phyloP scores from a whole-genome alignment of 2,888 invertebrate genomes.

The Epinotia brunnichana region DNA sequence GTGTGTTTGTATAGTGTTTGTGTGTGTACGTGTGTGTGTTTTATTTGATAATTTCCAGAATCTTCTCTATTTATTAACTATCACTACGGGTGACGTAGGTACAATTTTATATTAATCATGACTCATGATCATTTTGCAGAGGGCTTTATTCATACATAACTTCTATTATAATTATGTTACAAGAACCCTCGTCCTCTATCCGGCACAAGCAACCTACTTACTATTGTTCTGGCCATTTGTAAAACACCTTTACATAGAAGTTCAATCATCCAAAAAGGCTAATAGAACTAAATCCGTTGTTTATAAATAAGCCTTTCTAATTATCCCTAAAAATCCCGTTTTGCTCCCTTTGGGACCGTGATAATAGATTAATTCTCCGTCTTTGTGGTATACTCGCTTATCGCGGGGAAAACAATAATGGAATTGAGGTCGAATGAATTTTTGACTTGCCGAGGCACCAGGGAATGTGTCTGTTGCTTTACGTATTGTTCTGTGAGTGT shows the following conservation, averaged over 20 bases:
- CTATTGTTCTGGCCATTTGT: no score
- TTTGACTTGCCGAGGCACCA: neutral
- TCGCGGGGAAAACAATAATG: slow-evolving; percentile 32
- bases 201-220: no score
- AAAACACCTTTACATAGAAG: neutral
- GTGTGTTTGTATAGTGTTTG: no score
- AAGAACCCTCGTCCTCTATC: no score
- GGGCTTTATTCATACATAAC: no score
- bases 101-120: no score
- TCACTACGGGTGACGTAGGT: no score
- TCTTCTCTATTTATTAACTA: no score
- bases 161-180: no score
- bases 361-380: slow-evolving; percentile 35
- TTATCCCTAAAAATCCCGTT: slow-evolving; percentile 34
- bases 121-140: no score
- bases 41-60: no score
- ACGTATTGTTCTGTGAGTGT: neutral
- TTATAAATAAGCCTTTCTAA: slow-evolving; percentile 37
- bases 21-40: no score
- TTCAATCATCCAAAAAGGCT: slow-evolving; percentile 11
- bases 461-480: neutral
- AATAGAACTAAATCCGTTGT: slow-evolving; percentile 18
- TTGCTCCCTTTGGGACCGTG: slow-evolving; percentile 22
- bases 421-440: slow-evolving; percentile 19
- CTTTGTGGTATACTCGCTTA: slow-evolving; percentile 32